These are phyloP conservation scores for Quiscalus mexicanus DNA, from an alignment of 2,113 vertebrate species.

Conservation along the genomic window DNA sequence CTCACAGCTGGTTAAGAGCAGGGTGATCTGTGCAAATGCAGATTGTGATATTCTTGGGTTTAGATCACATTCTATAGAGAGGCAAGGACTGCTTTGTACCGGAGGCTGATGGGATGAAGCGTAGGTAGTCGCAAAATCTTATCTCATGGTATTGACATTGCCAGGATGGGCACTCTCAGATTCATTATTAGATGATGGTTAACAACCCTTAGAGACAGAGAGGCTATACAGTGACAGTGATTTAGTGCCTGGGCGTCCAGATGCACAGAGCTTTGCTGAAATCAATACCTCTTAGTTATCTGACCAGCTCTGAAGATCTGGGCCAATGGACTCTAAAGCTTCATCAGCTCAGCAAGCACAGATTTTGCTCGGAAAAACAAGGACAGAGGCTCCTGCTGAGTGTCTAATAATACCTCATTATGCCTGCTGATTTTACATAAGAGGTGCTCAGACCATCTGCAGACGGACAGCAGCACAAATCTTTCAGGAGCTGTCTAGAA, in stretches of 20 bases:
- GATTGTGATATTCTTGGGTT: not conserved
- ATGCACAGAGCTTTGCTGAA: not conserved
- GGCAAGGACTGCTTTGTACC: not conserved
- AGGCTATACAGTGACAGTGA: not conserved
- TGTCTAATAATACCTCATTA: slow-evolving; percentile 34
- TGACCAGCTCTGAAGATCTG: not conserved
- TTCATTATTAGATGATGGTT: not conserved
- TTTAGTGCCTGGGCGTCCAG: not conserved
- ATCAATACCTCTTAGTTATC: slow-evolving; percentile 30
- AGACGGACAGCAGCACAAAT: not conserved
- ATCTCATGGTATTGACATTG: not conserved
- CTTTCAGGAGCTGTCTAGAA: not conserved
- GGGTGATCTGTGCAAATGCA: not conserved
- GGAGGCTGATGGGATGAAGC: accelerated
- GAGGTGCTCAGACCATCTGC: slow-evolving; percentile 22
- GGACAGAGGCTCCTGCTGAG: not conserved
- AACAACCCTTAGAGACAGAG: not conserved
- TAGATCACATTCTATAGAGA: not conserved
- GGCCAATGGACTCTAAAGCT: not conserved
- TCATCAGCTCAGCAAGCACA: not conserved
- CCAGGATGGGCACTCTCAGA: not conserved
- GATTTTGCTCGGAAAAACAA: not conserved
- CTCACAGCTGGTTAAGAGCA: not conserved
- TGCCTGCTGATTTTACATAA: slow-evolving; percentile 32
- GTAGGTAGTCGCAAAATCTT: not conserved